Evolutionary conservation across 2,797 vertebrate species (phyloP), one percentile per base, ranked within the genome.

Genomic region (Poecilia gillii): DNA sequence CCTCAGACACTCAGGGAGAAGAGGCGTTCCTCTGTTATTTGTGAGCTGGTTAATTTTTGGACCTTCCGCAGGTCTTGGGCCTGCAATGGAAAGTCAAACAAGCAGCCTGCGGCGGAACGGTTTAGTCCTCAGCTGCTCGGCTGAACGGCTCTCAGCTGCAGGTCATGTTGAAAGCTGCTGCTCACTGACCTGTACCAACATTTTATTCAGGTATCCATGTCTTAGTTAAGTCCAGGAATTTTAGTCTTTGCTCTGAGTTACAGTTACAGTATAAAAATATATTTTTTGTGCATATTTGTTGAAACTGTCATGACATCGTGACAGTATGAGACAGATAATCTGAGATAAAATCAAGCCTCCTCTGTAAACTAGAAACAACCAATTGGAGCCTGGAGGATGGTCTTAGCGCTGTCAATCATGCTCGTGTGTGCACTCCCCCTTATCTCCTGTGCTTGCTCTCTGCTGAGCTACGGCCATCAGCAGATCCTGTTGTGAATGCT

Each of bases 61-160:
- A n/a, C 36, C 23, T 43, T 41, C 41, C 11, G 2, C 39, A 43
- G 23, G 12, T 66, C 8, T 66, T 39, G 20, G 64, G 18, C 11
- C 68, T 71, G 41, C 68, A 45, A 25, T 71, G 68, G 68, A 71
- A 71, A 71, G 25, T 43, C 68, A 71, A n/a, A 71, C 39, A 45
- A 28, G 11, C 25, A 43, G 36, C 25, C 12, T 68, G 64, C 23
- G 7, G 64, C 6, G 3, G 36, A 66, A 39, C 64, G 39, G 66
- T 43, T 41, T 66, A 39, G 36, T 66, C 8, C 31, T 66, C 31
- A 18, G 28, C 59, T 33, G 59, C 6, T 2, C 59, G 8, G 28
- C 31, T 7, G 31, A 11, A 23, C 20, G 3, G 16, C n/a, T 20
- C 33, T 20, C 14, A 9, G 31, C 31, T 66, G 28, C 14, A 66